Conservation (phyloP, 2,113 vertebrate species). For the Lamprotornis superbus region DNA sequence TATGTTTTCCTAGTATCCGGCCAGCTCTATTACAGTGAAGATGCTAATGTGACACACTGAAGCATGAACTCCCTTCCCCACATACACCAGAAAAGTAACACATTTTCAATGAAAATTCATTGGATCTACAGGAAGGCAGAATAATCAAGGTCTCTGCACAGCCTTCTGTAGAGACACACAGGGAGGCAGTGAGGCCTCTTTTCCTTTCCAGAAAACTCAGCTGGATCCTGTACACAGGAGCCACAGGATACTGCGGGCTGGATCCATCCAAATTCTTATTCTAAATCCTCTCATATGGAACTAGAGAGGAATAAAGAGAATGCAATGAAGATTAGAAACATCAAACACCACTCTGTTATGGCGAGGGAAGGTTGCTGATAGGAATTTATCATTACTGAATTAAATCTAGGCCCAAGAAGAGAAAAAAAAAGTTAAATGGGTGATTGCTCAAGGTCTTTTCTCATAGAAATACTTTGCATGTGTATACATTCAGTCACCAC, state of each 20-base stretch:
- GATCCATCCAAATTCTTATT: constrained; percentile 12
- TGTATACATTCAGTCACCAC: neutral
- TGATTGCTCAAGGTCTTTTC: neutral
- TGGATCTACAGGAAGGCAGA: neutral
- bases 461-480: neutral
- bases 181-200: neutral
- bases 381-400: neutral
- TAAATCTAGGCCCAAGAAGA: neutral
- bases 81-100: neutral
- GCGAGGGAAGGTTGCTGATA: neutral
- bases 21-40: neutral
- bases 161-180: neutral
- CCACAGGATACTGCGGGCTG: neutral
- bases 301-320: constrained; percentile 36
- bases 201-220: constrained; percentile 38
- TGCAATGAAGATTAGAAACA: constrained; percentile 19
- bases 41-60: neutral
- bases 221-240: constrained; percentile 13
- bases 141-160: constrained; percentile 23
- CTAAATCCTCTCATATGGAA: constrained; percentile 27
- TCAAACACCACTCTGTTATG: neutral
- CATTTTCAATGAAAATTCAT: constrained; percentile 34
- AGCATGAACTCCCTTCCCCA: neutral
- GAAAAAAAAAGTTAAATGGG: neutral
- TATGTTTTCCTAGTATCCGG: neutral